Conservation (phyloP, 2,113 vertebrate genomes). For the Sinocyclocheilus anophthalmus region DNA sequence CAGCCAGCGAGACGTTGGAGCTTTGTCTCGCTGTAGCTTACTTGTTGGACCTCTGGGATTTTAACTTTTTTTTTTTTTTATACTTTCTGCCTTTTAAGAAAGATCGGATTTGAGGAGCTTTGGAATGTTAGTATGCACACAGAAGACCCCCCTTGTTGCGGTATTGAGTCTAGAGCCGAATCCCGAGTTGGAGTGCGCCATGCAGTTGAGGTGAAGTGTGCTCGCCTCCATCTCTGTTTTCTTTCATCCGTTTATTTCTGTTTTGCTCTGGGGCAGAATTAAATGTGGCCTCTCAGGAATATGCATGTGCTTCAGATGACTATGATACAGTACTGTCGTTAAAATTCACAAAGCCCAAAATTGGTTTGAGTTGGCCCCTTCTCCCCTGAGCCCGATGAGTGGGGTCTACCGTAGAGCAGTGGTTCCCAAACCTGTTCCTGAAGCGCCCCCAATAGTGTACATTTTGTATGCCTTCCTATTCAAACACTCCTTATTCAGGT, state of each 20-base stretch:
- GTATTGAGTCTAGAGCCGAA: constrained; percentile 12
- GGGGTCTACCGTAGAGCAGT: not conserved
- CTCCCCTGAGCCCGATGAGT: not conserved
- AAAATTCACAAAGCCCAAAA: constrained; percentile 23
- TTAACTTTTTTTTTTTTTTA: not conserved
- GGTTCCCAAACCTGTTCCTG: constrained; percentile 9
- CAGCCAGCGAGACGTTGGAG: not conserved
- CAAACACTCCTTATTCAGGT: constrained; percentile 23
- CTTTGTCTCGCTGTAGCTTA: constrained; percentile 1
- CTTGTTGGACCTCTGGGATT: constrained; percentile 34
- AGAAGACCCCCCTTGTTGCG: constrained; percentile 25
- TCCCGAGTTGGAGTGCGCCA: not conserved
- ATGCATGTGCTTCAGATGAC: constrained; percentile 25
- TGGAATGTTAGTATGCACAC: not conserved
- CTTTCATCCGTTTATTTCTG: constrained; percentile 4
- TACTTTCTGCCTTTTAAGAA: constrained; percentile 25
- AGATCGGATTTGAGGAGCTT: constrained; percentile 44
- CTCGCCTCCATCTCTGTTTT: constrained; percentile 1
- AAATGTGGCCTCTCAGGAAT: constrained; percentile 10
- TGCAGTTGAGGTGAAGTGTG: constrained; percentile 26
- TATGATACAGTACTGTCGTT: constrained; percentile 13
- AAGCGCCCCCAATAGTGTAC: constrained; percentile 16
- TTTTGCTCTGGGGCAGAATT: constrained; percentile 18
- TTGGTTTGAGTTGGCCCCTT: constrained; percentile 16
- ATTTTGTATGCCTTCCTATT: constrained; percentile 1